Percentiles rank a stretch among this genome's conserved stretches.
Conservation (phyloP, 2,888 invertebrate genomes). For the Melinopterus prodromus region DNA sequence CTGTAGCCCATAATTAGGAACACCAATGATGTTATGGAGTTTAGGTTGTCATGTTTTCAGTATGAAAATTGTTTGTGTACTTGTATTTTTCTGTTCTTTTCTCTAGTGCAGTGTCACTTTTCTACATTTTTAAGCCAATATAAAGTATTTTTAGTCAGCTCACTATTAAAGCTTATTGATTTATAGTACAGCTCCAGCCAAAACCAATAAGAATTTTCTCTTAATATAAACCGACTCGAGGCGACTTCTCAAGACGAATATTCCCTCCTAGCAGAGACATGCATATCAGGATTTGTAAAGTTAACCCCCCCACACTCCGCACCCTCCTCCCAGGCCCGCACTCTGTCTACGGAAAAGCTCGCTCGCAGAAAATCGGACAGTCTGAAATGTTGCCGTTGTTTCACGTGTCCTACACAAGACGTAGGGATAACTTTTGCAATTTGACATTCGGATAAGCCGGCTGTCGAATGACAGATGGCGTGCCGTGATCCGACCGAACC, state of each 20-base stretch:
- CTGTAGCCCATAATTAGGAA: too few species aligned
- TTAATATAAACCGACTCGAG: background rate
- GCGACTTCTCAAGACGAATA: background rate
- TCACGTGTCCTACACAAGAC: conserved; percentile 14
- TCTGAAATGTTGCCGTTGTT: conserved; percentile 6
- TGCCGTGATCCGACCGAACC: conserved; percentile 17
- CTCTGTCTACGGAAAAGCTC: background rate
- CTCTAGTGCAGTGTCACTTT: too few species aligned
- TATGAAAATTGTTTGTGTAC: too few species aligned
- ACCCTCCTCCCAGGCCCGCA: background rate
- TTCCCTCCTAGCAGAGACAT: background rate
- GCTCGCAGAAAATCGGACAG: background rate
- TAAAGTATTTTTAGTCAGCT: too few species aligned
- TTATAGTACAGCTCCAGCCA: background rate
- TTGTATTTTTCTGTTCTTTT: too few species aligned
- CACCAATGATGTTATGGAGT: too few species aligned
- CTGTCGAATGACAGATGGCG: conserved; percentile 26
- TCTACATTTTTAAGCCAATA: too few species aligned
- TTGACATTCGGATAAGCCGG: conserved; percentile 25
- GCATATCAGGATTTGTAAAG: background rate
- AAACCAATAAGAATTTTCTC: background rate
- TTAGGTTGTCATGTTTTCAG: too few species aligned
- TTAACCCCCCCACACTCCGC: background rate
- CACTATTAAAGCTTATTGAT: too few species aligned
- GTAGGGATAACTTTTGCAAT: conserved; percentile 24